Base-by-base conservation (phyloP, 1,140 invertebrate species). In the Dinoponera quadriceps region DNA sequence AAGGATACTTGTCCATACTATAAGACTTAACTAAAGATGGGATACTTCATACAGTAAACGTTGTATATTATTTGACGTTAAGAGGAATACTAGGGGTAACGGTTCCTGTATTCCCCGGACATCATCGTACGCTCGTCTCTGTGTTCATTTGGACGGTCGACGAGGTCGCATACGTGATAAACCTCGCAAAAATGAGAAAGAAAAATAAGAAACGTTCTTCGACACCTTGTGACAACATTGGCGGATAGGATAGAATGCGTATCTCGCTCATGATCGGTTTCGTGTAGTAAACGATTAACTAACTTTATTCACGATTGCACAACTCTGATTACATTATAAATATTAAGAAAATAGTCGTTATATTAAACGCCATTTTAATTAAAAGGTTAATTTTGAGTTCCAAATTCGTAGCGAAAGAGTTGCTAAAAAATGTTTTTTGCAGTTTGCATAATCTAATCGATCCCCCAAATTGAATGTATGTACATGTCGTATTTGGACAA, bases 1-100 rank as follows among this genome's bases (percentile, higher is more conserved):
- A 92, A 83, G 91, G 92, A 92, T 93, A 92, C 87, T 93, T 94
- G 94, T 94, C 93, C 93, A 94, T 94, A 92, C 78, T 93, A 94
- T 93, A 94, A 94, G 93, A 94, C 93, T 94, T 94, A 93, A 94
- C 90, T 92, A 93, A 90, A 88, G 90, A 93, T 93, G 92, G 59
- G 89, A 93, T 92, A 93, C 90, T 93, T 92, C 88, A 91, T 91
- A 93, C 87, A 88, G 85, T 93, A 91, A 92, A 92, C 90, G 87
- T 88, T 94, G 90, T 93, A 93, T 90, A 93, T 93, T 94, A 94
- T 92, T 94, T 92, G 90, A 90, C 89, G 90, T 91, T 93, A 90
- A 88, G 38, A 44, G 88, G 65, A 89, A 90, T 82, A 89, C 83
- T 88, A 88, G 88, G 84, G 71, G 92, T 92, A 92, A 93, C 92